Conservation (phyloP, 2,888 invertebrate genomes). For the Drosophila pseudotakahashii region DNA sequence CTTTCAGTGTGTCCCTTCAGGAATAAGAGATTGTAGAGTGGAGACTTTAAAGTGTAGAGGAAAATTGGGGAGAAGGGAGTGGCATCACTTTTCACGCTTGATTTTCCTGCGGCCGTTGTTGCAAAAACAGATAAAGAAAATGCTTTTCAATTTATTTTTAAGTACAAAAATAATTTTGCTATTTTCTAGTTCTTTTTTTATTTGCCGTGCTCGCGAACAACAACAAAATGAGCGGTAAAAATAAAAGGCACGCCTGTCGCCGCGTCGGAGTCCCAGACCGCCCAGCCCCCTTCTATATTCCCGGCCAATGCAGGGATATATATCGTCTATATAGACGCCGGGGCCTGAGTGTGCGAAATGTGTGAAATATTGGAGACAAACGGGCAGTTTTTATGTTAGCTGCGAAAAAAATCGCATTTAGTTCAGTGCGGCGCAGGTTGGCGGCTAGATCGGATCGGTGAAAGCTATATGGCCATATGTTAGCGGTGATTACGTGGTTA, state of each 20-base stretch:
- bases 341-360: slow-evolving; percentile 52
- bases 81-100: slow-evolving; percentile 69
- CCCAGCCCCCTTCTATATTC: slow-evolving; percentile 16
- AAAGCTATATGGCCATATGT: slow-evolving; percentile 28
- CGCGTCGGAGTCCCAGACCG: slow-evolving; percentile 34
- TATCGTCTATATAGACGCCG: slow-evolving; percentile 35
- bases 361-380: slow-evolving; percentile 82
- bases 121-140: slow-evolving; percentile 73
- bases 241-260: slow-evolving; percentile 72
- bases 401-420: slow-evolving; percentile 61
- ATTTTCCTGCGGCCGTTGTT: slow-evolving; percentile 75
- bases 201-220: slow-evolving; percentile 18
- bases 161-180: slow-evolving; percentile 78
- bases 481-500: slow-evolving; percentile 24
- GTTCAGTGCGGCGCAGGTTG: slow-evolving; percentile 81
- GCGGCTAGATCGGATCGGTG: slow-evolving; percentile 74
- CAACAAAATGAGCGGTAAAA: slow-evolving; percentile 64
- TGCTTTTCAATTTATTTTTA: slow-evolving; percentile 81
- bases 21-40: slow-evolving; percentile 25
- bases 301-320: slow-evolving; percentile 38
- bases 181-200: slow-evolving; percentile 18
- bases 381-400: slow-evolving; percentile 78
- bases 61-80: background rate
- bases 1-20: slow-evolving; percentile 22
- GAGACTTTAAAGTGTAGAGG: slow-evolving; percentile 15